Percentiles rank a stretch among this genome's conserved stretches.
phyloP scores from a whole-genome alignment of 1,140 invertebrate genomes.

The Melanaphis sacchari region DNA sequence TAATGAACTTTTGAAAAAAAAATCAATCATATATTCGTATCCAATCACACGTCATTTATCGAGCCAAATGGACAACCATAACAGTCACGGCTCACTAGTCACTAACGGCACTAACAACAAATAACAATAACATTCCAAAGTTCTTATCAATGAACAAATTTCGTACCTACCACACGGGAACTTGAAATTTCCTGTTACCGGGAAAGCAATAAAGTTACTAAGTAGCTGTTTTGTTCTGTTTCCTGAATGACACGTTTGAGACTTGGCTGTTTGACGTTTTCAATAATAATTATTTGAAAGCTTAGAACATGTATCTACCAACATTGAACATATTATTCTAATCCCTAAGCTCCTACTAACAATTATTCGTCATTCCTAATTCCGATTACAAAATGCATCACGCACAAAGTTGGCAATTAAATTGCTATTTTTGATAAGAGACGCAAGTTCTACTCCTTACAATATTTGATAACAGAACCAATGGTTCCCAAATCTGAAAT shows the following conservation, averaged over 20 bases:
- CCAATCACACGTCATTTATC: too few relatives aligned
- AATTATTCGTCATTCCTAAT: neutral
- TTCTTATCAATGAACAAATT: neutral
- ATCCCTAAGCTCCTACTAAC: neutral
- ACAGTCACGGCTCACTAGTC: too few relatives aligned
- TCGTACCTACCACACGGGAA: neutral
- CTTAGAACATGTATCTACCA: neutral
- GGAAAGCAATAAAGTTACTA: neutral
- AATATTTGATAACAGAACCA: too few relatives aligned
- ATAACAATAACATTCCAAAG: neutral
- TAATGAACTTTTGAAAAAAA: neutral
- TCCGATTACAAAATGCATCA: neutral
- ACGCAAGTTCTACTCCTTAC: too few relatives aligned
- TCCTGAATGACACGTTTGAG: neutral
- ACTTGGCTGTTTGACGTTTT: neutral
- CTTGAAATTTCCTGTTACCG: too few relatives aligned
- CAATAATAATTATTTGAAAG: neutral
- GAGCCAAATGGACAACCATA: too few relatives aligned
- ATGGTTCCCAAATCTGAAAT: too few relatives aligned
- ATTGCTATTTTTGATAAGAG: neutral
- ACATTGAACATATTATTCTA: too few relatives aligned
- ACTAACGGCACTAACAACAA: neutral
- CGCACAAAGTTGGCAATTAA: neutral
- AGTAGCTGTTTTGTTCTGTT: neutral
- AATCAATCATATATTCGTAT: too few relatives aligned